Conservation (phyloP, 2,797 vertebrate genomes). For the Sebastes elongatus region DNA sequence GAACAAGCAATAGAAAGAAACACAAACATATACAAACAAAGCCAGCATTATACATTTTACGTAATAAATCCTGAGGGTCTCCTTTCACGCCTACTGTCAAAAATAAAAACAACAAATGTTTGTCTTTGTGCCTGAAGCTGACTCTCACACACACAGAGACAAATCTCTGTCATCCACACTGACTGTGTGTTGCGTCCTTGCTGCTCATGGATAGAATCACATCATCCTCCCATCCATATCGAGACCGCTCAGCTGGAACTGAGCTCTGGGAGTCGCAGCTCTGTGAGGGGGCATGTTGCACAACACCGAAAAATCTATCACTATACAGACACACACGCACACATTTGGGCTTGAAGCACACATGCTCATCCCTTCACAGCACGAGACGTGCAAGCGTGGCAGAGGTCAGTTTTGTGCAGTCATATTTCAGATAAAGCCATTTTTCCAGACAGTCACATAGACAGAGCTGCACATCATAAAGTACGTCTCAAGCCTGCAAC, state of each 20-base stretch:
- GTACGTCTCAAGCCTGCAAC: slow-evolving; percentile 32
- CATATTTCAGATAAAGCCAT: not conserved
- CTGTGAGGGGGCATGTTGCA: slow-evolving; percentile 2
- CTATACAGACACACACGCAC: not conserved
- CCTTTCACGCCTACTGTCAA: not conserved
- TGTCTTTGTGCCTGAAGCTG: slow-evolving; percentile 10
- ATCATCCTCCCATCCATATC: slow-evolving; percentile 13
- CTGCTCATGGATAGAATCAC: slow-evolving; percentile 1
- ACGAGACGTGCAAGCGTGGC: not conserved
- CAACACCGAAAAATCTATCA: not conserved
- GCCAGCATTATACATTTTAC: not conserved
- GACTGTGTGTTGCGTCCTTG: not conserved
- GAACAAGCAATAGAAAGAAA: not conserved
- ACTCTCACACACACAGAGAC: not conserved
- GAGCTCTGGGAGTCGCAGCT: slow-evolving; percentile 9
- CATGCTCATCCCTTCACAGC: not conserved
- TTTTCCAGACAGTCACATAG: not conserved
- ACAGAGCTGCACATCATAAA: not conserved
- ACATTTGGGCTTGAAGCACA: not conserved
- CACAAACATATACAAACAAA: not conserved
- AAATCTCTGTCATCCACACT: not conserved
- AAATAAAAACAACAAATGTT: slow-evolving; percentile 15
- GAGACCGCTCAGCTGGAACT: slow-evolving; percentile 25
- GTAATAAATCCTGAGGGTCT: not conserved
- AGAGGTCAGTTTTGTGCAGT: not conserved